These are phyloP conservation scores for Acanthurus tractus DNA, from an alignment of 2,797 vertebrate genomes.

Conservation along the genomic window DNA sequence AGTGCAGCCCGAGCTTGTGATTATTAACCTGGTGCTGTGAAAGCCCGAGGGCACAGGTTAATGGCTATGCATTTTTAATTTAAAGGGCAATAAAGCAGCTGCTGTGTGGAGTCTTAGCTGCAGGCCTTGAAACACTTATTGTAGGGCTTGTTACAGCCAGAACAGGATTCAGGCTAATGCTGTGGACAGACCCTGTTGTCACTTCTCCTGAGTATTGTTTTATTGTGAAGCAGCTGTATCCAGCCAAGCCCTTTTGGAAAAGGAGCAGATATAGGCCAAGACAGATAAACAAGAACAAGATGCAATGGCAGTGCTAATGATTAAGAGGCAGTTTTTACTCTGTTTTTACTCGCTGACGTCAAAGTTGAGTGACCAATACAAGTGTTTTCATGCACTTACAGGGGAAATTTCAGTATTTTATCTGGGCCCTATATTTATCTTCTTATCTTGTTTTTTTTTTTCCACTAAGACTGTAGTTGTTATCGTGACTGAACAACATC, in stretches of 20 bases:
- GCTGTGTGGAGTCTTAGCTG: constrained; percentile 39
- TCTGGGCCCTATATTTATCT: no score
- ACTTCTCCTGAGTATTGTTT: constrained; percentile 21
- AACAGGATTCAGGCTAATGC: constrained; percentile 11
- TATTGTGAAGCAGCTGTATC: constrained; percentile 15
- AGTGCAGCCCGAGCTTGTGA: constrained; percentile 49
- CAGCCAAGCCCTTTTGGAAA: constrained; percentile 15
- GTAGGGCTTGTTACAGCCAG: constrained; percentile 10
- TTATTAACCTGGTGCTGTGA: constrained; percentile 58
- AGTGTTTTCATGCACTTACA: no score
- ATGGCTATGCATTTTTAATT: constrained; percentile 70
- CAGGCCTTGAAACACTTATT: constrained; percentile 33
- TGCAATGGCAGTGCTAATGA: constrained; percentile 30
- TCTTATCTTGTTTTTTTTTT: no score
- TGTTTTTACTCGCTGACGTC: no score
- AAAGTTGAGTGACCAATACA: no score
- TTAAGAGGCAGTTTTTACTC: no score
- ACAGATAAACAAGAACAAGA: constrained; percentile 24
- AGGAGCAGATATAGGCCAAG: constrained; percentile 15
- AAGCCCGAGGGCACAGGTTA: constrained; percentile 51
- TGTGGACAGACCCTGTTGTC: constrained; percentile 31
- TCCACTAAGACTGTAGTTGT: no score
- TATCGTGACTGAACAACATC: no score
- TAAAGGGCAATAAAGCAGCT: constrained; percentile 66
- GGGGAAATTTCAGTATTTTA: no score